These are phyloP conservation scores for Xiphophorus birchmanni DNA, from an alignment of 2,797 vertebrate species.

Conservation along the genomic window DNA sequence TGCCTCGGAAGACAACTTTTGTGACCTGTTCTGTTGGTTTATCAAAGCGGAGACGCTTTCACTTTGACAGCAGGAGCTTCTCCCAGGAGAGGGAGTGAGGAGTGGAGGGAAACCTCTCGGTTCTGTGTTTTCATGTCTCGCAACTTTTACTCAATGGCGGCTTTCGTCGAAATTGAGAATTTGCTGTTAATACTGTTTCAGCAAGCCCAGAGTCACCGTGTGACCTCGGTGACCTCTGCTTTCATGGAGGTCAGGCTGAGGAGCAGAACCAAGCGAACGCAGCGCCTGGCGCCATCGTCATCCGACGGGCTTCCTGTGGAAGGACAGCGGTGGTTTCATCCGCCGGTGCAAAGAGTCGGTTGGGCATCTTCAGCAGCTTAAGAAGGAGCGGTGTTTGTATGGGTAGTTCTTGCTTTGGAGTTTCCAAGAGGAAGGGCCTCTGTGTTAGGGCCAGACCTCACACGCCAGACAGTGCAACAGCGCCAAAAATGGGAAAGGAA, in stretches of 20 bases:
- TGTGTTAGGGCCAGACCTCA: conserved; percentile 53
- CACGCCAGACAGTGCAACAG: conserved; percentile 21
- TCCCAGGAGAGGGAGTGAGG: conserved; percentile 57
- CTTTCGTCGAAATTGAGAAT: conserved; percentile 62
- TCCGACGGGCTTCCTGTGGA: conserved; percentile 19
- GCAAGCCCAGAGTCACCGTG: conserved; percentile 37
- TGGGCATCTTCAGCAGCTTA: conserved; percentile 35
- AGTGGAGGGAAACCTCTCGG: conserved; percentile 46
- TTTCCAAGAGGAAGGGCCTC: conserved; percentile 57
- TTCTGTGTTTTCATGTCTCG: conserved; percentile 70
- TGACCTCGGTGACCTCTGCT: conserved; percentile 43
- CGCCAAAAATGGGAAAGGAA: conserved; percentile 73
- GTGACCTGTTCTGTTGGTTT: conserved; percentile 89
- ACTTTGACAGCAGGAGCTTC: conserved; percentile 68
- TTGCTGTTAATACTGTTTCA: conserved; percentile 43
- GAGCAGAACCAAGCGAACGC: conserved; percentile 22
- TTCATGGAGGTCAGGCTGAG: conserved; percentile 40
- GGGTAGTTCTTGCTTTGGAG: conserved; percentile 60
- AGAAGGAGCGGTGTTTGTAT: conserved; percentile 52
- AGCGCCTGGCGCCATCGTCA: conserved; percentile 4
- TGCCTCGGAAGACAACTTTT: conserved; percentile 92
- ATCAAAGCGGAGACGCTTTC: conserved; percentile 69
- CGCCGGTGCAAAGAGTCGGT: conserved; percentile 16
- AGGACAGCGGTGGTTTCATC: conserved; percentile 21
- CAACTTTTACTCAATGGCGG: conserved; percentile 60